Percentiles rank a stretch among this genome's conserved stretches.
phyloP scores from a whole-genome alignment of 2,888 invertebrate genomes.

The Clanis bilineata region DNA sequence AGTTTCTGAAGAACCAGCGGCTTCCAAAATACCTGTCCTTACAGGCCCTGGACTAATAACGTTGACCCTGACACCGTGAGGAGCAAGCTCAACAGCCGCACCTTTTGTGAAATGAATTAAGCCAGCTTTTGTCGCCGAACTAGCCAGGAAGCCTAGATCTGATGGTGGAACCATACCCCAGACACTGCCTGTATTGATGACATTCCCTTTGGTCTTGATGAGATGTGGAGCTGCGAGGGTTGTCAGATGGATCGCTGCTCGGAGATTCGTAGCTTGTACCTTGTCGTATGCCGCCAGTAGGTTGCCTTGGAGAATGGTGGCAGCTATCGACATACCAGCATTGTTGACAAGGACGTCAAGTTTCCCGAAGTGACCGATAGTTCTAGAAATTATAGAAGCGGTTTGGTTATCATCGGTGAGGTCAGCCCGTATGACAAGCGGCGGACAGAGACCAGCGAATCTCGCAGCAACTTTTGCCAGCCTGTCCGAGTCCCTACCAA shows the following conservation, averaged over 20 bases:
- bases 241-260: slow-evolving; percentile 34
- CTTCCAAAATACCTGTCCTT: slow-evolving; percentile 5
- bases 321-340: slow-evolving; percentile 32
- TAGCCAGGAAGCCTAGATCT: background rate
- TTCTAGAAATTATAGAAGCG: slow-evolving; percentile 29
- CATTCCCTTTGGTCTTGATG: slow-evolving; percentile 35
- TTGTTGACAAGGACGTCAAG: slow-evolving; percentile 45
- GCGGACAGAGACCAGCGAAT: slow-evolving; percentile 20
- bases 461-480: slow-evolving; percentile 28
- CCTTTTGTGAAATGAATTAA: background rate
- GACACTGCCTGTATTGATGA: slow-evolving; percentile 32
- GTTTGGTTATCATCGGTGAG: slow-evolving; percentile 28
- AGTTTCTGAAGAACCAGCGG: background rate
- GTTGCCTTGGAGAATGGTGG: slow-evolving; percentile 28
- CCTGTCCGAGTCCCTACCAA: slow-evolving; percentile 37
- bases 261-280: slow-evolving; percentile 34
- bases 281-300: slow-evolving; percentile 32
- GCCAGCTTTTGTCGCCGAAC: background rate
- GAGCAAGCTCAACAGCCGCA: slow-evolving; percentile 39
- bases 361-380: slow-evolving; percentile 34
- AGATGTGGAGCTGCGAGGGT: slow-evolving; percentile 35
- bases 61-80: slow-evolving; percentile 61
- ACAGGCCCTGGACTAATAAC: slow-evolving; percentile 18
- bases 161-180: background rate
- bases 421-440: slow-evolving; percentile 33